A percentile compares a stretch with the other conserved stretches of the same genome.
These are phyloP conservation scores for Synanthedon andrenaeformis DNA, from an alignment of 2,888 invertebrate species.

Conservation along the genomic window DNA sequence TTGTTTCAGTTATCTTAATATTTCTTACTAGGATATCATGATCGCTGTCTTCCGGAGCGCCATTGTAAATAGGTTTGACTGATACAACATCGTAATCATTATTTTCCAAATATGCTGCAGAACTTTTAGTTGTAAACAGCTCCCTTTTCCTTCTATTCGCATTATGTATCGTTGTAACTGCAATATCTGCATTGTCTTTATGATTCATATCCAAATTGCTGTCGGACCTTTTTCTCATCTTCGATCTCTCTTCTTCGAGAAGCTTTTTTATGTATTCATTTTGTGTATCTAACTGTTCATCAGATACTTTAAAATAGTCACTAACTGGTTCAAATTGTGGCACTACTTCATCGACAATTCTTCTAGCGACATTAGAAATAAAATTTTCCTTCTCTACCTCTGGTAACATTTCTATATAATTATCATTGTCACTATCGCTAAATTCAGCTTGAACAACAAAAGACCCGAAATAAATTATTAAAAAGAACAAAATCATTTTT, in stretches of 20 bases:
- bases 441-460: neutral
- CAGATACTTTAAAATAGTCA: conserved; percentile 24
- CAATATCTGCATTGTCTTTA: conserved; percentile 5
- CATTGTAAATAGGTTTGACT: no score
- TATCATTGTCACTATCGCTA: conserved; percentile 24
- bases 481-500: conserved; percentile 21
- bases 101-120: no score
- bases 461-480: conserved; percentile 13
- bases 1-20: no score
- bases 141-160: conserved; percentile 5
- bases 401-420: conserved; percentile 43
- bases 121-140: no score
- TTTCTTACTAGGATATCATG: no score
- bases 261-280: conserved; percentile 32
- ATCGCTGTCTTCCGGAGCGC: no score
- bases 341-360: conserved; percentile 33
- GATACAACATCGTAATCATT: no score
- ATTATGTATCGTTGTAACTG: conserved; percentile 5
- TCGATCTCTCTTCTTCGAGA: conserved; percentile 33
- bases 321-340: conserved; percentile 13
- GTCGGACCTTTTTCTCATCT: conserved; percentile 10
- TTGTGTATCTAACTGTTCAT: conserved; percentile 31
- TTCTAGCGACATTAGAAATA: conserved; percentile 37
- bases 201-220: conserved; percentile 1
- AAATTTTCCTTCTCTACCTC: conserved; percentile 43